These are phyloP conservation scores for Leptinotarsa juncta DNA, from an alignment of 2,888 invertebrate species.

Conservation along the genomic window DNA sequence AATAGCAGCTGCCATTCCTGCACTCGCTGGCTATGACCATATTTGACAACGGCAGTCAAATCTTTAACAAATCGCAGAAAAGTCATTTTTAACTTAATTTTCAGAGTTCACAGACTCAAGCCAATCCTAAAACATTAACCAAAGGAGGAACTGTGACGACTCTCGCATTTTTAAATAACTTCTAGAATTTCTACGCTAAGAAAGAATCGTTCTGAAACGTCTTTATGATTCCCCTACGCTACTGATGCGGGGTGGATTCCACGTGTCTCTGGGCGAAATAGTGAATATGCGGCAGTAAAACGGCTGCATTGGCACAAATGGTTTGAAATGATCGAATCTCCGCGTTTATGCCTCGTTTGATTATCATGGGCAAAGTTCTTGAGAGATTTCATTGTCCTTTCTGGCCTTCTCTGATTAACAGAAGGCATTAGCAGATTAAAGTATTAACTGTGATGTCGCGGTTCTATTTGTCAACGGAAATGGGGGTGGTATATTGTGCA, in stretches of 20 bases:
- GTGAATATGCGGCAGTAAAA: conserved; percentile 54
- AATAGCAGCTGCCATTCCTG: too few relatives aligned
- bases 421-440: conserved; percentile 51
- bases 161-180: too few relatives aligned
- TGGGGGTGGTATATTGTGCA: not conserved
- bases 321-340: conserved; percentile 63
- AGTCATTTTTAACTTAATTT: too few relatives aligned
- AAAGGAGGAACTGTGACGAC: too few relatives aligned
- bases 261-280: conserved; percentile 21
- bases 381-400: conserved; percentile 53
- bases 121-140: too few relatives aligned
- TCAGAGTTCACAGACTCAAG: too few relatives aligned
- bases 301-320: conserved; percentile 62
- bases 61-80: too few relatives aligned
- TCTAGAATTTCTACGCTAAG: too few relatives aligned
- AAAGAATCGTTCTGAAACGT: not conserved
- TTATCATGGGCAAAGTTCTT: conserved; percentile 55
- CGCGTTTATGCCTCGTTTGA: conserved; percentile 61
- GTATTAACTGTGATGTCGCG: conserved; percentile 42
- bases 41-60: too few relatives aligned
- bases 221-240: conserved; percentile 3
- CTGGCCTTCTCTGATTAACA: conserved; percentile 39
- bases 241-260: conserved; percentile 16
- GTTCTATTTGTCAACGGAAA: conserved; percentile 36
- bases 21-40: too few relatives aligned